phyloP scores from a whole-genome alignment of 2,888 invertebrate species.

The Pristionchus mayeri region DNA sequence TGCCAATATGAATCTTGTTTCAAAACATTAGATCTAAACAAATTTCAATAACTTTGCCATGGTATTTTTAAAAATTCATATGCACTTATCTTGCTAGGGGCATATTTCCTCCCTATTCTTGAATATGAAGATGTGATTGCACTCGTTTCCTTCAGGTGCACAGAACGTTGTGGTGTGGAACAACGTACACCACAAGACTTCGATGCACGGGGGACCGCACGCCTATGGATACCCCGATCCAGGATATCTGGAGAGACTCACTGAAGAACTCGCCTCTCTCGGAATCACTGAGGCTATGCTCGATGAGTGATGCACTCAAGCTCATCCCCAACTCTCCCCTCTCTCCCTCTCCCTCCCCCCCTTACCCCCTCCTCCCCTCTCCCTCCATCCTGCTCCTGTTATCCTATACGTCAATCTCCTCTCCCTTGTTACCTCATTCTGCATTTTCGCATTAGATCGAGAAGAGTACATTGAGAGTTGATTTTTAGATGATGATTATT shows the following conservation, averaged over 20 bases:
- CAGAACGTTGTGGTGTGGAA: conserved; percentile 92
- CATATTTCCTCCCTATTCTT: too few relatives aligned
- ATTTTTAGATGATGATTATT: conserved; percentile 1
- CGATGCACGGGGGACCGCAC: conserved; percentile 61
- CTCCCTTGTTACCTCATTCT: background rate
- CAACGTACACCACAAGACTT: conserved; percentile 88
- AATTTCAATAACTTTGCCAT: too few relatives aligned
- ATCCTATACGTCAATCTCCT: background rate
- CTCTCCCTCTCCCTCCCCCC: background rate
- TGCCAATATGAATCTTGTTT: conserved; percentile 79
- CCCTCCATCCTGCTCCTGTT: background rate
- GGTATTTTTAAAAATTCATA: too few relatives aligned
- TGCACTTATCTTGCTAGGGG: too few relatives aligned
- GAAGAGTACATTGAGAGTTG: background rate
- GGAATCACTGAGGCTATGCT: conserved; percentile 75
- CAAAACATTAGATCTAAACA: too few relatives aligned
- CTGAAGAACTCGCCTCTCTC: conserved; percentile 78
- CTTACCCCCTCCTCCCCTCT: background rate
- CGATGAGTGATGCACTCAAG: conserved; percentile 49
- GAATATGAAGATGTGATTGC: too few relatives aligned
- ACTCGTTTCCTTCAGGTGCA: too few relatives aligned
- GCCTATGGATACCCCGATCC: conserved; percentile 84
- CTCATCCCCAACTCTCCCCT: background rate
- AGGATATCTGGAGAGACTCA: conserved; percentile 84
- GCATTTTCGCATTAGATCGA: too few relatives aligned